phyloP scores from a whole-genome alignment of 2,888 invertebrate species.

The Chesias legatella region DNA sequence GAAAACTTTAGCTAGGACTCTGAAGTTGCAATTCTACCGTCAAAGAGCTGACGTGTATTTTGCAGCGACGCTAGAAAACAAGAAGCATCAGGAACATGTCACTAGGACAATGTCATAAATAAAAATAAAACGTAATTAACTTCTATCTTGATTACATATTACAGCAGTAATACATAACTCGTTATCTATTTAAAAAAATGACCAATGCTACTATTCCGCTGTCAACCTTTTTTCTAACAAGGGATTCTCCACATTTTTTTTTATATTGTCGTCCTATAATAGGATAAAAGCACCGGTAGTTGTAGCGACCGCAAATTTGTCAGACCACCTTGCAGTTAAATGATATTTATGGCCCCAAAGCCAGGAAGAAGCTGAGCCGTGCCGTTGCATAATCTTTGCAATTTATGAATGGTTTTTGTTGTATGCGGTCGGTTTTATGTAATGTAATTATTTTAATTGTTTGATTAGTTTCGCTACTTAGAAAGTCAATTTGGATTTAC shows the following conservation, averaged over 20 bases:
- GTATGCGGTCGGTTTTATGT: conserved; percentile 60
- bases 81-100: too few relatives aligned
- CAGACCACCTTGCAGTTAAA: conserved; percentile 78
- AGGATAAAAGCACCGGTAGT: conserved; percentile 50
- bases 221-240: background rate
- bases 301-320: conserved; percentile 75
- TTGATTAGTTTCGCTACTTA: conserved; percentile 12
- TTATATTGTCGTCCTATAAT: conserved; percentile 38
- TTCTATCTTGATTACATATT: too few relatives aligned
- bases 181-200: too few relatives aligned
- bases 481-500: conserved; percentile 3
- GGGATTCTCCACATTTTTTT: conserved; percentile 16
- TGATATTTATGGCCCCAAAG: conserved; percentile 73
- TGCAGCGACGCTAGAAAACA: too few relatives aligned
- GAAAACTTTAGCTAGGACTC: too few relatives aligned
- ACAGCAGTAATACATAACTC: too few relatives aligned
- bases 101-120: too few relatives aligned
- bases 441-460: conserved; percentile 43
- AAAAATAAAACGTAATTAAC: too few relatives aligned
- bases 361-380: conserved; percentile 72
- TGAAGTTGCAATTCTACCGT: too few relatives aligned
- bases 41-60: too few relatives aligned
- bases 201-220: too few relatives aligned
- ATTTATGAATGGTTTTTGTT: conserved; percentile 72
- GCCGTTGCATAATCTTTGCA: conserved; percentile 75